Conservation (phyloP, 2,113 vertebrate genomes). For the Caranx ignobilis region DNA sequence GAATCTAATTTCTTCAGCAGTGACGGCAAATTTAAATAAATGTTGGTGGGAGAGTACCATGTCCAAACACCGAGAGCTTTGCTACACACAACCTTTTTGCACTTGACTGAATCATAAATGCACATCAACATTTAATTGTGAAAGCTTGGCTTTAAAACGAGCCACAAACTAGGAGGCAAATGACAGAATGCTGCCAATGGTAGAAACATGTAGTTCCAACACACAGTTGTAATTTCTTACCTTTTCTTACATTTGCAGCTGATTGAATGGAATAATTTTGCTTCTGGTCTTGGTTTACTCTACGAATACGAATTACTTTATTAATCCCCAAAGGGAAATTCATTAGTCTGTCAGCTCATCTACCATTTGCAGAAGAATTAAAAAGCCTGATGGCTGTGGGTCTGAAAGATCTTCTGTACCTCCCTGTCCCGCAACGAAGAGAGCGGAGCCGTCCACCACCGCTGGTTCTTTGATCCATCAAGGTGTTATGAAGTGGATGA, state of each 20-base stretch:
- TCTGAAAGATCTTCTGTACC: too few species aligned
- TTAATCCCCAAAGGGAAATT: too few species aligned
- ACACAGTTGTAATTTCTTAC: neutral
- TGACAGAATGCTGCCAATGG: neutral
- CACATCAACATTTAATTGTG: neutral
- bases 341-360: too few species aligned
- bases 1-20: neutral
- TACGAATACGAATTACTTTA: too few species aligned
- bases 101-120: neutral
- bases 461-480: too few species aligned
- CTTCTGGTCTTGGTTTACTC: neutral
- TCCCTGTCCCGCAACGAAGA: too few species aligned
- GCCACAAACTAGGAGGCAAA: neutral
- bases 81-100: neutral
- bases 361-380: too few species aligned
- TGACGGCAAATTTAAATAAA: neutral
- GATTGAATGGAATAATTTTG: neutral
- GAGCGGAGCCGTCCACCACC: too few species aligned
- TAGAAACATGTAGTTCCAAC: neutral
- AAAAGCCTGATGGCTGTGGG: too few species aligned
- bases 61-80: neutral
- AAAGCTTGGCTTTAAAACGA: neutral
- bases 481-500: too few species aligned
- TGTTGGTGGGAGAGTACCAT: neutral
- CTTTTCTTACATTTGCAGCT: neutral